phyloP scores from a whole-genome alignment of 2,888 invertebrate genomes.

The Heteromurus nitidus region DNA sequence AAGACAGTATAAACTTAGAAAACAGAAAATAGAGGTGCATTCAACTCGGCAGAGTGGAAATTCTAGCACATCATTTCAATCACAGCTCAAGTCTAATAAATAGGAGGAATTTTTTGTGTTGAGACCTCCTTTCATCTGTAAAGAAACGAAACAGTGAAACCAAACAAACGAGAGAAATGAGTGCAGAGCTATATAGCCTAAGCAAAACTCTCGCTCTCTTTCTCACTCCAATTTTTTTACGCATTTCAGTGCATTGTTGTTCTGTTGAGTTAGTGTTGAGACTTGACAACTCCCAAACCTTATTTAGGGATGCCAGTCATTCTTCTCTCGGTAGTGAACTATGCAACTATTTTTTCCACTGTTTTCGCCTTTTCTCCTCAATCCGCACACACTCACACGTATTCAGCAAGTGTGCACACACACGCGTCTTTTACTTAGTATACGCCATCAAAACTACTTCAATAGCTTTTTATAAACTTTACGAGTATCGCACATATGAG shows the following conservation, averaged over 20 bases:
- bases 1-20: too few relatives aligned
- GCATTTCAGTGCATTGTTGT: slow-evolving; percentile 19
- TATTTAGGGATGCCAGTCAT: slow-evolving; percentile 29
- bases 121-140: neutral
- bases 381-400: neutral
- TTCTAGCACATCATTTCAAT: slow-evolving; percentile 38
- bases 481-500: neutral
- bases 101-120: neutral
- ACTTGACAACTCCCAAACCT: slow-evolving; percentile 11
- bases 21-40: slow-evolving; percentile 2
- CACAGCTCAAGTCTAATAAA: slow-evolving; percentile 18
- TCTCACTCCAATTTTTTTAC: neutral
- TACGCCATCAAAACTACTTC: neutral
- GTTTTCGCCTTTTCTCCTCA: neutral
- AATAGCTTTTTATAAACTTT: neutral
- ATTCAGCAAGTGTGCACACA: neutral
- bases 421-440: neutral
- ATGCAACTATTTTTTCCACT: slow-evolving; percentile 14
- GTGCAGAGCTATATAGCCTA: too few relatives aligned
- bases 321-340: neutral
- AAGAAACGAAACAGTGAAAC: neutral
- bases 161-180: neutral
- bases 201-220: too few relatives aligned
- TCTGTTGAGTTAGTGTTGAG: neutral
- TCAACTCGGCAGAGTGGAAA: neutral